Evolutionary conservation across 2,113 vertebrate species (phyloP).

Genomic region (Candoia aspera): DNA sequence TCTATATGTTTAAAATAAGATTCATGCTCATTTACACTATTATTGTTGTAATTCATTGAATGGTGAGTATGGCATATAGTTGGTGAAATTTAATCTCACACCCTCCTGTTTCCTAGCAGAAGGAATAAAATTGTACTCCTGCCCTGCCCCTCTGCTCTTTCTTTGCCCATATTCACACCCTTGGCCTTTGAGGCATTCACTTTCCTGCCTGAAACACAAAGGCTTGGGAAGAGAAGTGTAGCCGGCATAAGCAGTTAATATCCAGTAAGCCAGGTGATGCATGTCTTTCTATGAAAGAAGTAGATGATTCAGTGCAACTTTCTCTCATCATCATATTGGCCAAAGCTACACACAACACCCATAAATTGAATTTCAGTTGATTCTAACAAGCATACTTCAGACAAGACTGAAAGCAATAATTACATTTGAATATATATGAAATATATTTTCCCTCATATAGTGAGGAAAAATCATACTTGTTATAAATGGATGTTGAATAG

Average conservation of each 20-base stretch:
- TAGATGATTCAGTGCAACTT: background rate
- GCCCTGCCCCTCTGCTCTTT: background rate
- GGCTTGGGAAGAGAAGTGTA: background rate
- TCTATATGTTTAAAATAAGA: background rate
- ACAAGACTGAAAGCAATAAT: background rate
- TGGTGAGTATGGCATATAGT: background rate
- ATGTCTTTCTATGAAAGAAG: background rate
- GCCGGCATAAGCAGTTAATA: background rate
- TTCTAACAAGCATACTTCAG: background rate
- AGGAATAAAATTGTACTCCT: background rate
- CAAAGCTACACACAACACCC: background rate
- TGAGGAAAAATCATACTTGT: background rate
- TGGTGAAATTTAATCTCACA: background rate
- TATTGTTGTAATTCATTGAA: background rate
- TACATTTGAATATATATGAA: background rate
- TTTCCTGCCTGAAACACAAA: background rate
- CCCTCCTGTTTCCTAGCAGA: background rate
- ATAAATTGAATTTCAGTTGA: background rate
- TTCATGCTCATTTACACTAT: background rate
- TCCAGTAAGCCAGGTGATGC: background rate
- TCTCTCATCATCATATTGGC: background rate
- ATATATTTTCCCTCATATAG: constrained; percentile 3
- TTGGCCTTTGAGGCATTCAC: background rate
- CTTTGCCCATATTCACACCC: background rate
- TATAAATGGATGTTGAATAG: constrained; percentile 6